phyloP scores from a whole-genome alignment of 2,888 invertebrate species.

The Drosophila mettleri region DNA sequence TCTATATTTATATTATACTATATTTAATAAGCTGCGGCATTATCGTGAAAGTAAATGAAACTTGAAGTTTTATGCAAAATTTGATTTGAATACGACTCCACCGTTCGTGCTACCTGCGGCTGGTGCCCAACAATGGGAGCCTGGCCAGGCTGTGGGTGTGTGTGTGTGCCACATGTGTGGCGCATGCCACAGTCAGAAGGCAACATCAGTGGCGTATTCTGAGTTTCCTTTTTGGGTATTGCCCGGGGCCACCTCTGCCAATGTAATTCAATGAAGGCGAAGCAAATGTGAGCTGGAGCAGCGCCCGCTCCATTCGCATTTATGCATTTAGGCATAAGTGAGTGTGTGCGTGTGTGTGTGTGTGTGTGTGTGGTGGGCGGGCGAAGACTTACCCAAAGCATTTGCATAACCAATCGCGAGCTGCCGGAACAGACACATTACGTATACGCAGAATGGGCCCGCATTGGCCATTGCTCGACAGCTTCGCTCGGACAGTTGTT shows the following conservation, averaged over 20 bases:
- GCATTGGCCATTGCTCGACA: slow-evolving; percentile 7
- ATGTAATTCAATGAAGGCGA: slow-evolving; percentile 53
- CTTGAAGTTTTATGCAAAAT: slow-evolving; percentile 12
- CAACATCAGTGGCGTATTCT: slow-evolving; percentile 9
- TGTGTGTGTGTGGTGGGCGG: slow-evolving; percentile 16
- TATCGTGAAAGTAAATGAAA: background rate
- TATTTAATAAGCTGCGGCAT: slow-evolving; percentile 2
- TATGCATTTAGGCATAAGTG: slow-evolving; percentile 14
- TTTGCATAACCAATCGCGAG: slow-evolving; percentile 58
- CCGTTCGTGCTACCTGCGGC: background rate
- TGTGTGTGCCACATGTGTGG: background rate
- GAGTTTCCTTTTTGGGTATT: slow-evolving; percentile 25
- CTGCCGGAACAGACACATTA: slow-evolving; percentile 34
- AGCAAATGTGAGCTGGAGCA: slow-evolving; percentile 15
- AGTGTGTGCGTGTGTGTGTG: slow-evolving; percentile 23
- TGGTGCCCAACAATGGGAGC: background rate
- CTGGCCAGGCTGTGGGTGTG: background rate
- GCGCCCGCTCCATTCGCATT: background rate
- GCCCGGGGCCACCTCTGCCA: slow-evolving; percentile 16
- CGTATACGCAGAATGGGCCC: slow-evolving; percentile 47
- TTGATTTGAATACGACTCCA: background rate
- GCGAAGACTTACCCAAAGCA: slow-evolving; percentile 29
- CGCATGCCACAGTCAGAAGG: slow-evolving; percentile 17
- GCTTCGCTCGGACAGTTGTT: slow-evolving; percentile 33
- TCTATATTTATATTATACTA: too few relatives aligned